Conservation (phyloP, 2,113 vertebrate genomes). For the Cynopterus brachyotis region DNA sequence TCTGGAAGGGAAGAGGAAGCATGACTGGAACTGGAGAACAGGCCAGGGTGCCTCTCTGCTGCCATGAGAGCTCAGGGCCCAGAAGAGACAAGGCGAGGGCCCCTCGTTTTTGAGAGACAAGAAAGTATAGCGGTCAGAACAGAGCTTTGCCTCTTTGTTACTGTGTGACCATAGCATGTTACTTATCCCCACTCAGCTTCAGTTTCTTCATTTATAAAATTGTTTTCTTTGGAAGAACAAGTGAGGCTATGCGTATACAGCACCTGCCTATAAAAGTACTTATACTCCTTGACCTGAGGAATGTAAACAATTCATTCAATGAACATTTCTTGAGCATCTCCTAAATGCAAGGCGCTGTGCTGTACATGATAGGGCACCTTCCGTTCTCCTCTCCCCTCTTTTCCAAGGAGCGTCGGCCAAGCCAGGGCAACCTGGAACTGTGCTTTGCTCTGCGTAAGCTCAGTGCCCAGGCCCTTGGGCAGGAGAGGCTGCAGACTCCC, state of each 20-base stretch:
- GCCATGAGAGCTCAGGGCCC: neutral
- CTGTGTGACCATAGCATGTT: neutral
- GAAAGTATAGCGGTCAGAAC: neutral
- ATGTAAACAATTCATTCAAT: neutral
- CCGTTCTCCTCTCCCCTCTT: neutral
- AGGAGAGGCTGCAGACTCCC: neutral
- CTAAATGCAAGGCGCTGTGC: neutral
- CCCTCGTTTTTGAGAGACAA: neutral
- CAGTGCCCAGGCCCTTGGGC: neutral
- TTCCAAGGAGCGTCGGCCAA: neutral
- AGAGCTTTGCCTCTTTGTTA: neutral
- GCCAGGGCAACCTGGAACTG: neutral
- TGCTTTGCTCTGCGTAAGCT: neutral
- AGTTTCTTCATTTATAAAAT: neutral
- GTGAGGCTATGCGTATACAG: neutral
- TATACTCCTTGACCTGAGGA: neutral
- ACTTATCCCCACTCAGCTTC: neutral
- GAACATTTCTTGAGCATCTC: neutral
- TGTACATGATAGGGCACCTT: neutral
- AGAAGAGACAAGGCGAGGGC: neutral
- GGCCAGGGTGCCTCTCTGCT: neutral
- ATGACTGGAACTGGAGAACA: neutral
- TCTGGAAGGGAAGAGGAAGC: neutral
- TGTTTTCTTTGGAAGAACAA: neutral
- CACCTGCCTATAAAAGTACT: neutral